Evolutionary conservation across 1,140 invertebrate genomes (phyloP), one percentile per base, ranked within the genome.

Genomic region (Ips nitidus): DNA sequence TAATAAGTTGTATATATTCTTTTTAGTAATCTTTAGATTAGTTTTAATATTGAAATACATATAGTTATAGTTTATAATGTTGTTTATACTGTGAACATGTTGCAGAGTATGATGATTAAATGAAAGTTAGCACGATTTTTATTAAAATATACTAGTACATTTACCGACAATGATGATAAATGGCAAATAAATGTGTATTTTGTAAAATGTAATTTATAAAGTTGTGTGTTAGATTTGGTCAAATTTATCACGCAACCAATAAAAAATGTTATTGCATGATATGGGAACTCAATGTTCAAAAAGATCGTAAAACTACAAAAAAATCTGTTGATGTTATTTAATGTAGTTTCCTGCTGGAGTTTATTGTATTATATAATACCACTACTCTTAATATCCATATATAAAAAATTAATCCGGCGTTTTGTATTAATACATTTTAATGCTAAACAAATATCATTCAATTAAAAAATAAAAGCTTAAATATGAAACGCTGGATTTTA

Each of bases 291-390:
- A 75, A 71, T 77, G 75, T 77, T 76, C 63, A 69, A 74, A 75
- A 74, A 75, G 71, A 66, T 62, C 66, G 37, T 57, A 67, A 71
- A 71, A 66, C 71, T 61, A 71, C 55, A 65, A 70, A 70, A 70
- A 70, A 65, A 73, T 75, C 66, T 70, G 74, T 75, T 75, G 73
- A 74, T 75, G 74, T 75, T 77, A 75, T 65, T 76, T 69, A 67
- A 75, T 76, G 72, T 77, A 75, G 71, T 69, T 75, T 77, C 74
- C 72, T 66, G 73, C 75, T 74, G 68, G 74, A 75, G 74, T 75
- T 73, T 73, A 61, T 69, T 71, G 47, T 50, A 69, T 42, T 66
- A 55, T 66, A 65, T 61, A 59, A 53, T 67, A 40, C 52, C 41
- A 63, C 64, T 66, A 66, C 22, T 53, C 39, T 53, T 52, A 62